Evolutionary conservation across 2,888 invertebrate genomes (phyloP).

Genomic region (Cephus rjabovi): DNA sequence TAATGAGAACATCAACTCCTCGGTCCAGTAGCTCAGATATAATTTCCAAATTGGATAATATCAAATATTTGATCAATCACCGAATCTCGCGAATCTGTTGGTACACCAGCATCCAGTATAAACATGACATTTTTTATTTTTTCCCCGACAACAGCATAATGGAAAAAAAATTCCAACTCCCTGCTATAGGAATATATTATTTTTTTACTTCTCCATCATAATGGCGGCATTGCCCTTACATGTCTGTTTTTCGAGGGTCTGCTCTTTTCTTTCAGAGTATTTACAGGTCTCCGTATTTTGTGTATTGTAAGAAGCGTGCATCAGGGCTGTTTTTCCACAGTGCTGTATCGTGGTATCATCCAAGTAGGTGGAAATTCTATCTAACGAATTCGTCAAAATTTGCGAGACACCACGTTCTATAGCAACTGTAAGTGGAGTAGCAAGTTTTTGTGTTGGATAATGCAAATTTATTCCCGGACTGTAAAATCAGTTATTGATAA

Average conservation of each 20-base stretch:
- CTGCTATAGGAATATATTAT: constrained; percentile 24
- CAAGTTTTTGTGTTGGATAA: constrained; percentile 32
- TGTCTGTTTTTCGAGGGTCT: constrained; percentile 30
- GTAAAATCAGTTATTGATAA: not conserved
- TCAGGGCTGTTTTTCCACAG: constrained; percentile 38
- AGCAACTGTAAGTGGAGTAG: constrained; percentile 37
- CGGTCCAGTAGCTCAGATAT: constrained; percentile 30
- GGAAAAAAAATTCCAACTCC: constrained; percentile 40
- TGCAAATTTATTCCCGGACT: constrained; percentile 39
- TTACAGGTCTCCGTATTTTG: constrained; percentile 31
- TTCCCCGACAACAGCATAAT: constrained; percentile 40
- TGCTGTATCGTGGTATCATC: constrained; percentile 36
- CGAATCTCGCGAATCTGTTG: constrained; percentile 34
- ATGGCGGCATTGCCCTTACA: constrained; percentile 28
- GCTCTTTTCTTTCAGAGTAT: constrained; percentile 38
- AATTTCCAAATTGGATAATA: constrained; percentile 33
- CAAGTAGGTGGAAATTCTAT: constrained; percentile 31
- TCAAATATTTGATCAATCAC: constrained; percentile 22
- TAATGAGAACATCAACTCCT: constrained; percentile 26
- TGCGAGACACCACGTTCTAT: constrained; percentile 39
- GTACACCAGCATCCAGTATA: constrained; percentile 30
- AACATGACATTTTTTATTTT: constrained; percentile 30
- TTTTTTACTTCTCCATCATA: not conserved
- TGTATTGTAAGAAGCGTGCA: constrained; percentile 40
- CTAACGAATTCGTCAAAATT: constrained; percentile 36